A percentile compares a stretch with the other conserved stretches of the same genome.
Evolutionary conservation across 2,797 vertebrate genomes (phyloP).

Genomic region (Sitta carolinensis): DNA sequence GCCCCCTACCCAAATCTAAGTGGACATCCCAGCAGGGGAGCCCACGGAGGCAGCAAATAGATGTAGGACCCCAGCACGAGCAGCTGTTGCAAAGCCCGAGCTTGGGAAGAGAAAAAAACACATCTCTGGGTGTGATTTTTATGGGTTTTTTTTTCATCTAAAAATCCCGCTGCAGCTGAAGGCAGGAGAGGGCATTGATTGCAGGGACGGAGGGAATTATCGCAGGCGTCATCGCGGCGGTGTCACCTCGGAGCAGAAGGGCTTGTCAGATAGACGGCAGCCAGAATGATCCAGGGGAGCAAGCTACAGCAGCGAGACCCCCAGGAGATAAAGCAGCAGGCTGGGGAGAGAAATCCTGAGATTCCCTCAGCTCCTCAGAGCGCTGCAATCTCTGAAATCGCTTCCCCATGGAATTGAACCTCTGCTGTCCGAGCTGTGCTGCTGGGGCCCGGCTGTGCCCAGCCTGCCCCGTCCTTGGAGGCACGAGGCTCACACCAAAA

Average conservation of each 20-base stretch:
- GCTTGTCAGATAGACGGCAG: background rate
- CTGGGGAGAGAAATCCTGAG: background rate
- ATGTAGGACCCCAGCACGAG: accelerated
- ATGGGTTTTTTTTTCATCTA: background rate
- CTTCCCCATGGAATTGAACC: accelerated
- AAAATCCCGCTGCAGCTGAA: background rate
- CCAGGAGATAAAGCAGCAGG: background rate
- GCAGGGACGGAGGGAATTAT: background rate
- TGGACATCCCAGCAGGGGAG: background rate
- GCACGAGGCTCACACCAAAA: background rate
- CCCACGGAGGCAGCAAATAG: background rate
- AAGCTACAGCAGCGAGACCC: background rate
- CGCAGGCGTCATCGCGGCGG: background rate
- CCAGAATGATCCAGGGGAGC: background rate
- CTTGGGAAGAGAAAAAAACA: background rate
- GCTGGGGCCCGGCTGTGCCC: background rate
- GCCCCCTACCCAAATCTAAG: background rate
- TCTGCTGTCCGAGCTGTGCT: accelerated
- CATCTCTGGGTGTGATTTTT: background rate
- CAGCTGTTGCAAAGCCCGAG: background rate
- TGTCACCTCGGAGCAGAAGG: background rate
- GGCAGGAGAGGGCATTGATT: background rate
- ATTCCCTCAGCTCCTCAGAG: background rate
- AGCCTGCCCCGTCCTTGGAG: background rate
- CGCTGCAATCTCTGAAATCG: background rate